Evolutionary conservation across 1,140 invertebrate species (phyloP).

Genomic region (Mycetomoellerius zeteki): DNA sequence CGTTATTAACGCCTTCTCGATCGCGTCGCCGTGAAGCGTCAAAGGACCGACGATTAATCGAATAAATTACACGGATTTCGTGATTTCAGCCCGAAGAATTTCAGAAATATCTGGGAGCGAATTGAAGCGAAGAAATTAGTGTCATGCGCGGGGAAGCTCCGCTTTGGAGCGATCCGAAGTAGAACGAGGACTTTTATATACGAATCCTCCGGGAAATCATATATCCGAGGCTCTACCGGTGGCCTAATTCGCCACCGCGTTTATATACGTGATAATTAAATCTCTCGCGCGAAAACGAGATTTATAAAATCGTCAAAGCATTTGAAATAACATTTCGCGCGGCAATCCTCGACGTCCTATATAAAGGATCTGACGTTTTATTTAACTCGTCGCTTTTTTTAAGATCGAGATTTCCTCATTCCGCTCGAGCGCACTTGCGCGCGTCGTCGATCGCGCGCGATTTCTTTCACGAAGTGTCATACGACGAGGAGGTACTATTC

Average conservation of each 20-base stretch:
- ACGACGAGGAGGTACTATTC: conserved; percentile 15
- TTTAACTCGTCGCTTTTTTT: conserved; percentile 9
- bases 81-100: conserved; percentile 43
- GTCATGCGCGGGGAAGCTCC: not conserved
- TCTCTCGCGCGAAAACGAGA: conserved; percentile 15
- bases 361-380: not conserved
- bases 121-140: conserved; percentile 30
- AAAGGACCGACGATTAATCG: conserved; percentile 54
- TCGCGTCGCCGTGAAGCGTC: conserved; percentile 40
- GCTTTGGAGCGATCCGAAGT: not conserved
- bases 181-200: conserved; percentile 12
- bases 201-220: conserved; percentile 32
- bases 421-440: conserved; percentile 56
- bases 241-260: conserved; percentile 8
- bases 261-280: conserved; percentile 47
- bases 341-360: not conserved
- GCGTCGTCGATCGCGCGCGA: conserved; percentile 34
- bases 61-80: conserved; percentile 55
- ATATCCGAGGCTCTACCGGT: conserved; percentile 1
- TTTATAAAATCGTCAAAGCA: conserved; percentile 10
- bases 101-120: conserved; percentile 20
- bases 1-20: conserved; percentile 59
- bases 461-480: conserved; percentile 27
- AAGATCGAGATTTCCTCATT: not conserved
- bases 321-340: conserved; percentile 3